Evolutionary conservation across 2,888 invertebrate species (phyloP).

Genomic region (Oligia fasciuncula): DNA sequence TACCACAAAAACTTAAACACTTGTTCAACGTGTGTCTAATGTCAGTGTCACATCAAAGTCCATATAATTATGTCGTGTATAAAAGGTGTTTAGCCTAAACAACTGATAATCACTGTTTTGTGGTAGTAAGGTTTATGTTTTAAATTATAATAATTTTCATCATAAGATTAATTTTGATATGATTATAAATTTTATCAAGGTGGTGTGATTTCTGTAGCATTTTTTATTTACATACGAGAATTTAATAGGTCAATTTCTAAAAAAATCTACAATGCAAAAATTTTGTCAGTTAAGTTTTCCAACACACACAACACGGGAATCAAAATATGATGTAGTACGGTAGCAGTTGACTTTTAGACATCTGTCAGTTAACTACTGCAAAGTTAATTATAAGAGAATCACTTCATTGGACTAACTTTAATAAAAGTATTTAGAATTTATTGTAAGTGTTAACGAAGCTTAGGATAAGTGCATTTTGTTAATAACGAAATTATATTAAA

Average conservation of each 20-base stretch:
- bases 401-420: background rate
- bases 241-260: background rate
- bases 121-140: conserved; percentile 3
- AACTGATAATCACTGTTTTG: too few relatives aligned
- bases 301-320: background rate
- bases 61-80: too few relatives aligned
- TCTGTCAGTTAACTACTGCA: background rate
- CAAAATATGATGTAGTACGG: background rate
- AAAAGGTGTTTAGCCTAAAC: too few relatives aligned
- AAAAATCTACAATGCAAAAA: background rate
- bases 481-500: background rate
- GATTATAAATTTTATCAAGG: background rate
- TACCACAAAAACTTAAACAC: too few relatives aligned
- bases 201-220: background rate
- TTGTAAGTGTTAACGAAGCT: background rate
- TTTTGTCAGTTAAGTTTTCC: rapidly evolving
- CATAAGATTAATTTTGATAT: background rate
- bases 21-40: too few relatives aligned
- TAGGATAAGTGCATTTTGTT: background rate
- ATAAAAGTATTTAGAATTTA: background rate
- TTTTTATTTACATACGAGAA: background rate
- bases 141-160: background rate
- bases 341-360: background rate
- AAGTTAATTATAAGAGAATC: background rate
- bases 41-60: too few relatives aligned